Evolutionary conservation across 1,140 invertebrate species (phyloP).

Genomic region (Drosophila nigromelanica): DNA sequence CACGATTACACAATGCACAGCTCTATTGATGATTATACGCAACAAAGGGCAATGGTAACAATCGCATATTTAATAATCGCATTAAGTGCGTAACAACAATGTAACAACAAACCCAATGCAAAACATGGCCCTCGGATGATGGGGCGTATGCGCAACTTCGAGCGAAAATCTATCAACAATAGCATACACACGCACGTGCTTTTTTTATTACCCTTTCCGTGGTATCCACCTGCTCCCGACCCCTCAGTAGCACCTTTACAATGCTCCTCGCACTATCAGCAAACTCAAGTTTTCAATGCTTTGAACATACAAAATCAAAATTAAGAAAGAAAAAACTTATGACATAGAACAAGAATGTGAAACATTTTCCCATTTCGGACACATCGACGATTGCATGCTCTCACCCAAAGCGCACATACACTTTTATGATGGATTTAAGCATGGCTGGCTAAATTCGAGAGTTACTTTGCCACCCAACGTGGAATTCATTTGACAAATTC

Average conservation of each 20-base stretch:
- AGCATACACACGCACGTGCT: background rate
- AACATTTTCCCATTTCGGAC: conserved; percentile 2
- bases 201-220: background rate
- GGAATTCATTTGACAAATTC: background rate
- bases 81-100: conserved; percentile 34
- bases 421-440: background rate
- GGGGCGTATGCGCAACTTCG: conserved; percentile 43
- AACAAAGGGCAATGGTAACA: conserved; percentile 17
- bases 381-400: conserved; percentile 17
- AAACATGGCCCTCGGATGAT: background rate
- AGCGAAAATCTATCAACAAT: conserved; percentile 44
- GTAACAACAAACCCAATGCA: background rate
- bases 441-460: background rate
- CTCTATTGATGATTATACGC: conserved; percentile 51
- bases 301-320: too few species aligned
- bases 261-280: too few species aligned
- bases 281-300: too few species aligned
- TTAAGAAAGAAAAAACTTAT: background rate
- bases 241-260: too few species aligned
- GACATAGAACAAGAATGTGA: conserved; percentile 14
- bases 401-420: background rate
- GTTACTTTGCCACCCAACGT: background rate
- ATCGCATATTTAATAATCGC: conserved; percentile 32
- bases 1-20: conserved; percentile 16
- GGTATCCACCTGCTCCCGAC: too few species aligned